Base-by-base conservation (phyloP, 2,888 invertebrate species). In the Watsonalla cultraria region DNA sequence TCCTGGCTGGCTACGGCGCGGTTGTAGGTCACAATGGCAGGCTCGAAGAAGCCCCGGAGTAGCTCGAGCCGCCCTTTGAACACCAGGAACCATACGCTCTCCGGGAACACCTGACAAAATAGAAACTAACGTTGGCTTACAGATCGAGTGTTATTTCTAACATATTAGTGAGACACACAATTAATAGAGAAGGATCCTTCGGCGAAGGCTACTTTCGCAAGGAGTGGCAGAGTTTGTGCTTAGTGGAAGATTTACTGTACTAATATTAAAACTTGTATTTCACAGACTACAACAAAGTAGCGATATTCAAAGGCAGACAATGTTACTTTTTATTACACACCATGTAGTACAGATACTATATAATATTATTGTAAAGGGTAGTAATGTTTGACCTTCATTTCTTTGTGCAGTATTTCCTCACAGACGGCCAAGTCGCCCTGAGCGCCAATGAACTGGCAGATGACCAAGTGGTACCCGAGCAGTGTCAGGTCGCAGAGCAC, bases 11-110 rank as follows among this genome's bases (percentile, higher is more conserved):
- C 92, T 90, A 97, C 95, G 0, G 97, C 96, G 64, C 92, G 93
- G 57, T 93, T 93, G 86, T 98, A 98, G 88, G 94, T 96, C 11
- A 84, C 80, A 46, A 96, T 92, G 11, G 96, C 94, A 35, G 92
- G 91, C 15, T 93, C 92, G 47, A 97, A 87, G 73, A 95, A 93
- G 0, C 97, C 97, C 58, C 93, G 93, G 74, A 98, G 93, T 70
- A 97, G 93, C 76, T 97, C 95, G 46, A 96, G 84, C 24, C 98
- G 93, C 0, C 96, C 98, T 84, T 96, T 95, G 80, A 98, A 97
- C 80, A 98, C 97, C 39, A 98, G 88, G 84, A 98, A 97, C 94
- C 98, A 96, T 1, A 97, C 96, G 47, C 98, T 97, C 42, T 94
- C 92, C 0, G 96, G 96, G 76, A 95, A 96, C 51, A 92, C 84